Evolutionary conservation across 2,113 vertebrate genomes (phyloP), one percentile per base, ranked within the genome.

Genomic region (Piaya cayana): DNA sequence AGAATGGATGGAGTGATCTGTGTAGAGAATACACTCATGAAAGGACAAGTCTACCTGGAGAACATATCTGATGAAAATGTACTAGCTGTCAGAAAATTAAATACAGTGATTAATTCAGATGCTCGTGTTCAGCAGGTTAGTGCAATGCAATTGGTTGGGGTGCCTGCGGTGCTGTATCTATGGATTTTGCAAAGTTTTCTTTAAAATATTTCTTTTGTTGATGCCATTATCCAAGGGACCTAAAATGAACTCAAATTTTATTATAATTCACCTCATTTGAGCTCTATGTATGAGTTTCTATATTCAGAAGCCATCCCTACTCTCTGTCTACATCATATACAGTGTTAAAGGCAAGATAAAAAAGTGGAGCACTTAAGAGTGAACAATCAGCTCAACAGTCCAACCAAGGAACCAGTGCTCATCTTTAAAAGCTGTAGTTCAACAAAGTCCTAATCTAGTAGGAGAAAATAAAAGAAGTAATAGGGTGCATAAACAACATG

Each of bases 31-130:
- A 95, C 95, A 8, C 96, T 98, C 97, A 98, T 98, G 93, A 98
- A 98, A 98, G 98, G 97, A 79, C 97, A 97, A 85, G 97, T 98
- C 95, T 98, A 98, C 96, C 98, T 98, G 43, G 97, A 98, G 82
- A 98, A 98, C 36, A 36, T 97, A 56, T 94, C 96, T 37, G 98
- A 98, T 93, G 84, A 96, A 96, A 98, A 98, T 78, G 98, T 96
- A 87, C 96, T 98, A 81, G 97, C 98, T 36, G 95, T 98, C 83
- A 96, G 98, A 93, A 95, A 98, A 87, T 98, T 98, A 97, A 98
- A 98, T 95, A 68, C 97, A 93, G 96, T 98, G 90, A 98, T 98
- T 90, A 95, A 95, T 56, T 93, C 87, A 74, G 97, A 98, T 96
- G 96, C 96, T 58, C 95, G 97, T 26, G 97, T 98, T 82, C 97